Conservation (phyloP, 2,797 vertebrate genomes). For the Glyptemys insculpta region DNA sequence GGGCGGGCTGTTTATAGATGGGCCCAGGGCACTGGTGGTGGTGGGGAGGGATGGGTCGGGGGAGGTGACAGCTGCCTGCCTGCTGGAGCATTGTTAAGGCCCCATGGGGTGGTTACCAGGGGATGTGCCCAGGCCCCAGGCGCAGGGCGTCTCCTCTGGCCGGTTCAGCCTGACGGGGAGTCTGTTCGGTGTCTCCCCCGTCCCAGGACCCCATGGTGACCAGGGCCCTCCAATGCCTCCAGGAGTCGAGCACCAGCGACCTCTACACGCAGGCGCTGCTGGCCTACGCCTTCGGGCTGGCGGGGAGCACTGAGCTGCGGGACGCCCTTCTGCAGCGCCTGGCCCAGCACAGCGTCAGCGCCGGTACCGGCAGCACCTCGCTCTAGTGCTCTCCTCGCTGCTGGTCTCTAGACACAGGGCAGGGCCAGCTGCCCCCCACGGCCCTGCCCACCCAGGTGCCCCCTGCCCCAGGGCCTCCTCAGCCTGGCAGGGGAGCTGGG, state of each 20-base stretch:
- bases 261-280: constrained; percentile 82
- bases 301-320: constrained; percentile 73
- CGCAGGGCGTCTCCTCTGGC: not conserved
- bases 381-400: not conserved
- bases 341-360: constrained; percentile 48
- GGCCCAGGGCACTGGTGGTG: not conserved
- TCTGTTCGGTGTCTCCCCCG: fast-evolving
- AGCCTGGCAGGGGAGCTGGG: fast-evolving
- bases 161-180: not conserved
- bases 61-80: too few relatives aligned
- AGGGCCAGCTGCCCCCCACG: fast-evolving
- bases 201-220: constrained; percentile 36
- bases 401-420: fast-evolving
- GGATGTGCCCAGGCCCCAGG: fast-evolving
- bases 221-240: constrained; percentile 79
- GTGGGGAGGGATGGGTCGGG: too few relatives aligned
- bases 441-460: not conserved
- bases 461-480: fast-evolving
- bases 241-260: constrained; percentile 46
- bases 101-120: too few relatives aligned
- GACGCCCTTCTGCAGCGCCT: constrained; percentile 73
- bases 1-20: too few relatives aligned
- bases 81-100: too few relatives aligned
- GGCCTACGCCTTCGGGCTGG: constrained; percentile 85
- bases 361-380: constrained; percentile 40